phyloP scores from a whole-genome alignment of 2,888 invertebrate genomes.

The Magallana nippona region DNA sequence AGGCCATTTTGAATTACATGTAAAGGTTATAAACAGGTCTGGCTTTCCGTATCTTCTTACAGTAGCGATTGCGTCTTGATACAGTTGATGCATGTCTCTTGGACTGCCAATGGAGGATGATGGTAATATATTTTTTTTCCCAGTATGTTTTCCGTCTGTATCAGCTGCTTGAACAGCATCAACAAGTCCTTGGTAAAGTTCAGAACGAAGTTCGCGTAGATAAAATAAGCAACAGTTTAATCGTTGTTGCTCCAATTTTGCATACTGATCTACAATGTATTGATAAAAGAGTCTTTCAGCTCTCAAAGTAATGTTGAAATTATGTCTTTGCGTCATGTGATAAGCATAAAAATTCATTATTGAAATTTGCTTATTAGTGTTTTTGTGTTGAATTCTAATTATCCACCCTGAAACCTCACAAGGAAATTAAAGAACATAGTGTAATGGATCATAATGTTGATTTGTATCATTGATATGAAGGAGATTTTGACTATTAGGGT shows the following conservation, averaged over 20 bases:
- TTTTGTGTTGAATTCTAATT: constrained; percentile 32
- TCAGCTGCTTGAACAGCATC: constrained; percentile 47
- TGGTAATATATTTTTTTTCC: constrained; percentile 45
- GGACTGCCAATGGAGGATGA: constrained; percentile 46
- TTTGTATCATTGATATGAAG: constrained; percentile 42
- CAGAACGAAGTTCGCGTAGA: constrained; percentile 40
- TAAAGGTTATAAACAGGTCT: constrained; percentile 39
- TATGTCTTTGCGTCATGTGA: constrained; percentile 38
- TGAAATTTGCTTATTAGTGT: background rate
- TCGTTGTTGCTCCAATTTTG: constrained; percentile 45
- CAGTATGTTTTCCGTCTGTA: constrained; percentile 35
- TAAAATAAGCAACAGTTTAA: constrained; percentile 35
- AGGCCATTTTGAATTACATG: constrained; percentile 39
- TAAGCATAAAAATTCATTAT: constrained; percentile 44
- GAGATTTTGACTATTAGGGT: constrained; percentile 34
- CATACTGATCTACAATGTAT: constrained; percentile 48
- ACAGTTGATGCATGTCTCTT: constrained; percentile 38
- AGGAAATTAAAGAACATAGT: constrained; percentile 36
- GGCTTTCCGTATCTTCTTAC: constrained; percentile 28
- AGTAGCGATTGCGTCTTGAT: constrained; percentile 45
- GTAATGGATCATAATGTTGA: constrained; percentile 46
- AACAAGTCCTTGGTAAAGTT: constrained; percentile 41
- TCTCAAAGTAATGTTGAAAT: constrained; percentile 40
- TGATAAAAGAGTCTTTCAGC: constrained; percentile 44
- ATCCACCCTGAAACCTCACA: constrained; percentile 44